These are phyloP conservation scores for Zelleria hepariella DNA, from an alignment of 2,888 invertebrate species.

Conservation along the genomic window DNA sequence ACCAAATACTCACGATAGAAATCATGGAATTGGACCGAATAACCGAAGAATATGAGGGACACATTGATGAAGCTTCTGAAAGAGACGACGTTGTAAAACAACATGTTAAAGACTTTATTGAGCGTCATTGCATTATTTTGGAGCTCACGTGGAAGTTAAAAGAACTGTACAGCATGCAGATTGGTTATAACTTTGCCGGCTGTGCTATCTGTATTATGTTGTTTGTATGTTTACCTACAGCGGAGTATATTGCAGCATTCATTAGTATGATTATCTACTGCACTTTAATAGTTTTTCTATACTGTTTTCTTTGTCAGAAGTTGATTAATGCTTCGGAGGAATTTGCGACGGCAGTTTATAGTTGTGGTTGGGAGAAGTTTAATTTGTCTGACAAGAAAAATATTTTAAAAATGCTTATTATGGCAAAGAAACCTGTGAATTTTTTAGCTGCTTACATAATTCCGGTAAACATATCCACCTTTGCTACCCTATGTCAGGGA, in stretches of 20 bases:
- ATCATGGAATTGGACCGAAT: slow-evolving; percentile 25
- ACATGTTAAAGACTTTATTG: neutral
- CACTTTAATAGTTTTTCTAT: slow-evolving; percentile 46
- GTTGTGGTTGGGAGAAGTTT: slow-evolving; percentile 59
- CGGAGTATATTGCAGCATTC: slow-evolving; percentile 41
- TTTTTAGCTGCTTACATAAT: slow-evolving; percentile 52
- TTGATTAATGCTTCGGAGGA: slow-evolving; percentile 43
- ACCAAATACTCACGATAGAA: slow-evolving; percentile 39
- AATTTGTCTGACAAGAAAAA: slow-evolving; percentile 34
- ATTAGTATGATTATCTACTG: slow-evolving; percentile 43
- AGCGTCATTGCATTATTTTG: neutral
- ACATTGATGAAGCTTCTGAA: slow-evolving; percentile 1
- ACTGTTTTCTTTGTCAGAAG: slow-evolving; percentile 49
- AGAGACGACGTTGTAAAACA: neutral
- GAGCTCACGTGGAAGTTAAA: neutral
- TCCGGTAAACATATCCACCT: slow-evolving; percentile 55
- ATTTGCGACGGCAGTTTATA: slow-evolving; percentile 45
- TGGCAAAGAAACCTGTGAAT: slow-evolving; percentile 42
- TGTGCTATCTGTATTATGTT: slow-evolving; percentile 46
- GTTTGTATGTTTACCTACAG: slow-evolving; percentile 39
- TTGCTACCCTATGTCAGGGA: slow-evolving; percentile 44
- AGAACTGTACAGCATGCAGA: neutral
- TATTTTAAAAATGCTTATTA: slow-evolving; percentile 37
- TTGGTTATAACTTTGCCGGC: slow-evolving; percentile 48
- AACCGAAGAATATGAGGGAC: neutral